A percentile compares a stretch with the other conserved stretches of the same genome.
Evolutionary conservation across 1,140 invertebrate species (phyloP).

Genomic region (Scaptodrosophila lebanonensis): DNA sequence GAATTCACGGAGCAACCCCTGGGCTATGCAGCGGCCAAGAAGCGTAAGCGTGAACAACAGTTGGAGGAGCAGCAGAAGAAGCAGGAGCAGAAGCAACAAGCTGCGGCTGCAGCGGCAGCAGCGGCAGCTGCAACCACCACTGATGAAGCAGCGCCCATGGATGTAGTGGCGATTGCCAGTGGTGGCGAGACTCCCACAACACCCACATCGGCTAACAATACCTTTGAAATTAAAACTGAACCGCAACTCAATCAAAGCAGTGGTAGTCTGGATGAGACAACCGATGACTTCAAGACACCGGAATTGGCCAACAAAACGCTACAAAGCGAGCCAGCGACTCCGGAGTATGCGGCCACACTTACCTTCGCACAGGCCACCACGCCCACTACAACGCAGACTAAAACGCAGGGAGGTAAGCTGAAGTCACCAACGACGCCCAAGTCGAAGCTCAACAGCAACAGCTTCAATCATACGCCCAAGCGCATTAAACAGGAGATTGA

Average conservation of each 20-base stretch:
- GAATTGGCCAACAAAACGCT: slow-evolving; percentile 69
- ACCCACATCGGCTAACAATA: slow-evolving; percentile 56
- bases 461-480: slow-evolving; percentile 60
- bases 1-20: slow-evolving; percentile 95
- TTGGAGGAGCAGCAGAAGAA: slow-evolving; percentile 88
- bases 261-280: slow-evolving; percentile 49
- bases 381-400: slow-evolving; percentile 15
- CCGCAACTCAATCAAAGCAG: slow-evolving; percentile 56
- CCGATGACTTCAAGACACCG: slow-evolving; percentile 34
- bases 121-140: slow-evolving; percentile 50
- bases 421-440: slow-evolving; percentile 35
- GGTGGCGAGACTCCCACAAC: slow-evolving; percentile 50
- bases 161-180: slow-evolving; percentile 15
- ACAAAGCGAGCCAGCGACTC: slow-evolving; percentile 72
- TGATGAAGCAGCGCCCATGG: slow-evolving; percentile 45
- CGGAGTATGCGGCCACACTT: slow-evolving; percentile 66
- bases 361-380: slow-evolving; percentile 51
- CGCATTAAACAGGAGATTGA: slow-evolving; percentile 74
- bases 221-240: slow-evolving; percentile 69
- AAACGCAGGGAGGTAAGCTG: slow-evolving; percentile 23
- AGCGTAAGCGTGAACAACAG: slow-evolving; percentile 82
- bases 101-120: slow-evolving; percentile 77
- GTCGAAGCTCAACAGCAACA: slow-evolving; percentile 61
- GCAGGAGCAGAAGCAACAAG: slow-evolving; percentile 80
- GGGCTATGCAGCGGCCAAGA: slow-evolving; percentile 82